Conservation (phyloP, 2,888 invertebrate species). For the Lycia hirtaria region DNA sequence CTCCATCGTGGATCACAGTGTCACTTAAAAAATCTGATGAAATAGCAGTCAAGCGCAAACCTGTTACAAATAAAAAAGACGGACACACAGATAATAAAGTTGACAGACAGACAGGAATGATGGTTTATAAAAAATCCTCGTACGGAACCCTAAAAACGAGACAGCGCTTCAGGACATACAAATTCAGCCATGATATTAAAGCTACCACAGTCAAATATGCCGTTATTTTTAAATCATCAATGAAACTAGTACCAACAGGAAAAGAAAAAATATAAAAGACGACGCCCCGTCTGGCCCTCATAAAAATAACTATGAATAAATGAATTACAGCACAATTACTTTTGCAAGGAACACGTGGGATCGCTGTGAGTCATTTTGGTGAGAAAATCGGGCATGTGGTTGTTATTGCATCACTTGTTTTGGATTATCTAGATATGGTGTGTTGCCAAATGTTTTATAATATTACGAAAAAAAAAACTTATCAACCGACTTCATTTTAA, state of each 20-base stretch:
- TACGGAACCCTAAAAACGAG: too few relatives aligned
- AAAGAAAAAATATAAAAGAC: constrained; percentile 18
- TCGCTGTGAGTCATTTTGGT: constrained; percentile 20
- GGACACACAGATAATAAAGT: too few relatives aligned
- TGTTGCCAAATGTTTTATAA: constrained; percentile 6
- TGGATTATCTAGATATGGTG: not conserved
- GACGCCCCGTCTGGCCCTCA: constrained; percentile 9
- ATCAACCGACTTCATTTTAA: not conserved
- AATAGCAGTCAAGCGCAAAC: too few relatives aligned
- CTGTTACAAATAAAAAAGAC: too few relatives aligned
- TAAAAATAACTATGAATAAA: constrained; percentile 25
- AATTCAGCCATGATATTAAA: too few relatives aligned
- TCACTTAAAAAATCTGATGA: too few relatives aligned
- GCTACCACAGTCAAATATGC: too few relatives aligned
- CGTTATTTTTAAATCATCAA: not conserved
- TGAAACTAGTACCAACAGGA: constrained; percentile 15
- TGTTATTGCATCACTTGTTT: constrained; percentile 7
- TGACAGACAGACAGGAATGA: too few relatives aligned
- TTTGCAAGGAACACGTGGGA: constrained; percentile 23
- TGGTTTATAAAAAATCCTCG: too few relatives aligned
- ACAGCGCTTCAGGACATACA: too few relatives aligned
- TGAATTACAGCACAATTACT: constrained; percentile 22
- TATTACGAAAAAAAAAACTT: not conserved
- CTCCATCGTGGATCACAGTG: too few relatives aligned
- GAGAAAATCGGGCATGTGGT: constrained; percentile 24